Evolutionary conservation across 2,113 vertebrate genomes (phyloP), one percentile per base, ranked within the genome.

Genomic region (Amphiprion percula): DNA sequence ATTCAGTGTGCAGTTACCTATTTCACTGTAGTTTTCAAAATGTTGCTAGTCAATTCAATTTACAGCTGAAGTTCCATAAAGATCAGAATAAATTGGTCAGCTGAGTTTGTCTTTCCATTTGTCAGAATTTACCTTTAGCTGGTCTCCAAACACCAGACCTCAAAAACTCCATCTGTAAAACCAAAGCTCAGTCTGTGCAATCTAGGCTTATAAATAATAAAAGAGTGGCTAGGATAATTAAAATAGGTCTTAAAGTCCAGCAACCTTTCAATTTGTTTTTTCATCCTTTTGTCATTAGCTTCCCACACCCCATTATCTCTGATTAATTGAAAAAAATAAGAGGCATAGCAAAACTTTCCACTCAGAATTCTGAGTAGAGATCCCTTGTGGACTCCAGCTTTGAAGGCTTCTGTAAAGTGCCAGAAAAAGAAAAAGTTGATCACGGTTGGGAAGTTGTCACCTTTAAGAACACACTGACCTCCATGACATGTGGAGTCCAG

Each of bases 381-480:
- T 65, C 16, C 19, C 64, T 65, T 65, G 24, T 68, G 77, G 47
- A 65, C 41, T 0, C 2, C 12, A 9, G 2, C 53, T 75, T 82
- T 77, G 65, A 83, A 76, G 54, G 58, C 37, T 41, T 74, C 55
- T 55, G 24, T 74, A 44, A 3, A 9, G 1, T 16, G 5, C 8
- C 44, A 24, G 16, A 47, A 50, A 46, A 49, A 55, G 5, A 23
- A 24, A 19, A 80, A 68, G 19, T 54, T 63, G 41, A 84, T 80
- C 65, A 60, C 4, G 39, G 68, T 21, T 54, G 47, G 39, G 71
- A 49, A 73, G 63, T 61, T 9, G 5, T 67, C 54, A 28, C 61
- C 58, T 80, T 77, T 67, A 82, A 26, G 62, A 72, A 60, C 4
- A 15, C n/a, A 6, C 30, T 74, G 74, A 83, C 86, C 86, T 83